Evolutionary conservation across 2,888 invertebrate species (phyloP).

Genomic region (Ischnus inquisitorius): DNA sequence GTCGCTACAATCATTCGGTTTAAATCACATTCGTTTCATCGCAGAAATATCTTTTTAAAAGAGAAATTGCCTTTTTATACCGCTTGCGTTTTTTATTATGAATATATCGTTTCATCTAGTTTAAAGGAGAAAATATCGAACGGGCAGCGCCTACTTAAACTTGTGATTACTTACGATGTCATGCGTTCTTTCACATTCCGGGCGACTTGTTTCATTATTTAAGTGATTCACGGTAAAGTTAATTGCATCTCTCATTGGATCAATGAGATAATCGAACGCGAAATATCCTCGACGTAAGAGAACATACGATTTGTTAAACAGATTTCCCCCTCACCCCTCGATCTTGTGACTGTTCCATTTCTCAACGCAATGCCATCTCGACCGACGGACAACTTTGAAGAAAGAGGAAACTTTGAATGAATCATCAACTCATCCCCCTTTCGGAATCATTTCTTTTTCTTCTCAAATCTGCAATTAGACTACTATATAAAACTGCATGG

Average conservation of each 20-base stretch:
- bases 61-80: slow-evolving; percentile 16
- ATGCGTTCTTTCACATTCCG: slow-evolving; percentile 66
- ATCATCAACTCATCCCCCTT: slow-evolving; percentile 10
- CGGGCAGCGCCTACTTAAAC: slow-evolving; percentile 65
- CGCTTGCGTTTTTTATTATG: neutral
- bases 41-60: slow-evolving; percentile 2
- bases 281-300: slow-evolving; percentile 51
- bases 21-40: slow-evolving; percentile 5
- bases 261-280: slow-evolving; percentile 54
- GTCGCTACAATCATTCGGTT: slow-evolving; percentile 49
- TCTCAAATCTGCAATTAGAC: no score
- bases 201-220: slow-evolving; percentile 51
- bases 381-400: slow-evolving; percentile 47
- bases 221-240: slow-evolving; percentile 16
- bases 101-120: slow-evolving; percentile 40
- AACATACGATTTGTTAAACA: slow-evolving; percentile 60
- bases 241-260: slow-evolving; percentile 57
- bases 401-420: slow-evolving; percentile 14
- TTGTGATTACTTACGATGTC: slow-evolving; percentile 60
- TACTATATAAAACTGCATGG: neutral
- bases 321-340: slow-evolving; percentile 53
- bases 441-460: neutral
- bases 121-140: slow-evolving; percentile 25
- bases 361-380: slow-evolving; percentile 69
- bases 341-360: slow-evolving; percentile 72